Evolutionary conservation across 2,113 vertebrate genomes (phyloP).

Genomic region (Hippocampus abdominalis): DNA sequence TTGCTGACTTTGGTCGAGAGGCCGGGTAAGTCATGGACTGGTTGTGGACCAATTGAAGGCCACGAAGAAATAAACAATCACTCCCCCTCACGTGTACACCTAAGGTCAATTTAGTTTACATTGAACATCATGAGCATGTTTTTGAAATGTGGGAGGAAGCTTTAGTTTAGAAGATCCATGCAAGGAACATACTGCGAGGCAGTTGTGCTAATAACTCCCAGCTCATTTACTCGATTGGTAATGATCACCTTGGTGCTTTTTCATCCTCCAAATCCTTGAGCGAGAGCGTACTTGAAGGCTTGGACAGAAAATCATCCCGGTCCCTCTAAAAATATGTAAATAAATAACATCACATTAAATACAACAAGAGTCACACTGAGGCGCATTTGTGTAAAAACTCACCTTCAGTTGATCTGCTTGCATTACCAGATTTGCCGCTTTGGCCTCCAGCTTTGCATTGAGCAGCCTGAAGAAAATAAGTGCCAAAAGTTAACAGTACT

Average conservation of each 20-base stretch:
- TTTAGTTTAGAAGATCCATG: too few relatives aligned
- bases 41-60: not conserved
- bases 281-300: constrained; percentile 65
- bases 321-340: constrained; percentile 67
- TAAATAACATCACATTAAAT: not conserved
- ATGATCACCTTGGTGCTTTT: constrained; percentile 70
- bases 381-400: constrained; percentile 40
- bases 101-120: not conserved
- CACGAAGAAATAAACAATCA: not conserved
- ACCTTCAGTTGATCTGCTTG: constrained; percentile 89
- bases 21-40: not conserved
- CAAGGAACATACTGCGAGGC: not conserved
- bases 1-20: not conserved
- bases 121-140: not conserved
- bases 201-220: not conserved
- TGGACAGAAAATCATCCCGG: constrained; percentile 75
- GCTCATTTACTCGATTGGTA: too few relatives aligned
- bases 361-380: constrained; percentile 2
- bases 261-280: constrained; percentile 61
- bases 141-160: not conserved
- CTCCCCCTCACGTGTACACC: not conserved
- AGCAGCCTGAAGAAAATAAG: constrained; percentile 68
- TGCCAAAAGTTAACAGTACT: too few relatives aligned
- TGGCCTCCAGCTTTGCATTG: constrained; percentile 92
- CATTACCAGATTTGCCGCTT: constrained; percentile 81